Conservation (phyloP, 1,140 invertebrate species). For the Aradophagus sp. region DNA sequence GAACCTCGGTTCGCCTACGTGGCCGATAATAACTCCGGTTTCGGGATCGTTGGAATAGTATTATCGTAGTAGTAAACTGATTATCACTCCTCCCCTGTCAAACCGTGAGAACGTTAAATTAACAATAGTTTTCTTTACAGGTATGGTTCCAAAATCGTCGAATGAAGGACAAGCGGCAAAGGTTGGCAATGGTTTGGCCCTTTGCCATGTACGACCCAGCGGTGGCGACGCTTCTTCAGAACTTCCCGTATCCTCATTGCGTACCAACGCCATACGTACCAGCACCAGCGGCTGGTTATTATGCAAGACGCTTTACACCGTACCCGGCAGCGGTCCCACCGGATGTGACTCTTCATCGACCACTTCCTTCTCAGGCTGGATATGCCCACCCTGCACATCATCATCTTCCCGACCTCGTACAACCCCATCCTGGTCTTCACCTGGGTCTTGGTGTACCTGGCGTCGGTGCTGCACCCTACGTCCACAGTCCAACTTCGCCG, state of each 20-base stretch:
- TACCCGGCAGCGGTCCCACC: conserved; percentile 45
- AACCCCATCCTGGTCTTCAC: conserved; percentile 57
- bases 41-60: conserved; percentile 17
- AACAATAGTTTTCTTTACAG: conserved; percentile 73
- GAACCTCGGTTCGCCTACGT: conserved; percentile 1
- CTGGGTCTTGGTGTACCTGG: conserved; percentile 59
- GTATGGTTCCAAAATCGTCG: conserved; percentile 99
- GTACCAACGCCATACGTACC: conserved; percentile 61
- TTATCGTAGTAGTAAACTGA: conserved; percentile 38
- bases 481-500: conserved; percentile 40
- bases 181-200: conserved; percentile 95
- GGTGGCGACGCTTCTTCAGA: conserved; percentile 91
- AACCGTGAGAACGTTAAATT: too few species aligned
- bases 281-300: conserved; percentile 67
- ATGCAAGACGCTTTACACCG: conserved; percentile 61
- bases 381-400: conserved; percentile 43
- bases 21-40: conserved; percentile 27
- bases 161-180: conserved; percentile 99
- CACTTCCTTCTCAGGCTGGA: conserved; percentile 50
- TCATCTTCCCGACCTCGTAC: conserved; percentile 50
- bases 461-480: conserved; percentile 33
- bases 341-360: conserved; percentile 50
- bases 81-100: conserved; percentile 11
- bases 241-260: conserved; percentile 74
- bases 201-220: conserved; percentile 95